Base-by-base conservation (phyloP, 2,797 vertebrate species). In the Carcharodon carcharias region DNA sequence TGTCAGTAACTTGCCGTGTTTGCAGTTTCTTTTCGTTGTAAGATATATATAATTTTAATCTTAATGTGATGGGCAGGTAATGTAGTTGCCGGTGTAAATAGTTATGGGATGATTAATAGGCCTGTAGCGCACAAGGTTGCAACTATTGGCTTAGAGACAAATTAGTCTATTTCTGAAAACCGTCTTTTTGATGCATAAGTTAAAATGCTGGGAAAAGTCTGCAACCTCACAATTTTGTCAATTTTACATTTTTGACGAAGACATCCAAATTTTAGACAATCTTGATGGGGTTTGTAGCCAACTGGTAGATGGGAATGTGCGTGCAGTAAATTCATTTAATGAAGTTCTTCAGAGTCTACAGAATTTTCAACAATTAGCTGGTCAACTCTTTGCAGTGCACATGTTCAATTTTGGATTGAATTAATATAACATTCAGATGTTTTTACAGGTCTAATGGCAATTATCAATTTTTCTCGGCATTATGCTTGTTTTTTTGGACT, bases 401-500 rank as follows among this genome's bases (percentile, higher is more conserved):
- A 35, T 50, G 6, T 31, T 95, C 14, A 40, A 31, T 31, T 35
- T 58, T 31, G 50, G 35, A 56, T 73, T 77, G 94, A 71, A 14
- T 54, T 54, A 45, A 67, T 65, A 11, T 14, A 40, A 16, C 31
- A 45, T 50, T 71, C n/a, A 95, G 61, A 50, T 95, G 3, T 69
- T 95, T 67, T 40, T 56, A 85, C 18, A 63, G 63, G 91, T 67
- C 40, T 71, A 95, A 95, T 95, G 92, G 23, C 40, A 95, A 50
- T 45, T 67, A 40, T 65, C 61, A 91, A 40, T 61, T 92, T 56
- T n/a, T 61, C 56, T 61, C 4, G 18, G 89, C 16, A 40, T 92
- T 58, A 23, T 63, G 12, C 28, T 16, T 45, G 18, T 35, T 91
- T 91, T 54, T 28, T 91, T 85, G 45, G 45, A 50, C 45, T 85